phyloP scores from a whole-genome alignment of 2,888 invertebrate species.

The Endomychus coccineus region DNA sequence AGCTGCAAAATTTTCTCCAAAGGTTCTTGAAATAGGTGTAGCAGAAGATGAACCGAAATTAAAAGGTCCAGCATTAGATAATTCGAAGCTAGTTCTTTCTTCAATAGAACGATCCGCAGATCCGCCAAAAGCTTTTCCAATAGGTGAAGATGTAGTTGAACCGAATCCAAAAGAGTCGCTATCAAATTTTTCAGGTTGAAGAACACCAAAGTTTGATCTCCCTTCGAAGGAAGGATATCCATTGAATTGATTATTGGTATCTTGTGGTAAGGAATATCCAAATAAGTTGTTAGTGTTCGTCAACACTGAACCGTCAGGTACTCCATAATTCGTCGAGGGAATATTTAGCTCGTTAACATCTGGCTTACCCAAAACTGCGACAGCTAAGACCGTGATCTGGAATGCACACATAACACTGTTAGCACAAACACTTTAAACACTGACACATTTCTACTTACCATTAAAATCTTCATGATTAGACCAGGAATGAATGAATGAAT shows the following conservation, averaged over 20 bases:
- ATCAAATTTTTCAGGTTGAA: too few species aligned
- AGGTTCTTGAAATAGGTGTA: too few species aligned
- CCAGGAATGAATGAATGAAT: slow-evolving; percentile 12
- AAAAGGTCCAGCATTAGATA: too few species aligned
- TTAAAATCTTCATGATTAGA: slow-evolving; percentile 30
- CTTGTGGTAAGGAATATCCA: too few species aligned
- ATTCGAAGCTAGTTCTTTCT: too few species aligned
- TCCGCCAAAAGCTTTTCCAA: background rate
- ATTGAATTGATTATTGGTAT: too few species aligned
- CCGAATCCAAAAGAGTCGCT: slow-evolving; percentile 3
- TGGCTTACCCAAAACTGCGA: slow-evolving; percentile 50
- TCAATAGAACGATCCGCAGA: background rate
- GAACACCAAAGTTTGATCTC: too few species aligned
- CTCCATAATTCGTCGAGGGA: too few species aligned
- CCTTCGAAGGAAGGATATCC: too few species aligned
- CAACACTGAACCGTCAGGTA: background rate
- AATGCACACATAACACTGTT: slow-evolving; percentile 4
- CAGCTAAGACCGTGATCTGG: slow-evolving; percentile 38
- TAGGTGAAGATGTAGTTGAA: background rate
- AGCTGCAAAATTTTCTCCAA: too few species aligned
- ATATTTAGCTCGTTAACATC: slow-evolving; percentile 36
- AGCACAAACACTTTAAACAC: background rate
- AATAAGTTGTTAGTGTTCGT: slow-evolving; percentile 8
- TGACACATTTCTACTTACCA: slow-evolving; percentile 31
- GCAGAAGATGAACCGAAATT: too few species aligned